A percentile compares a stretch with the other conserved stretches of the same genome.
Evolutionary conservation across 2,797 vertebrate species (phyloP).

Genomic region (Tapera naevia): DNA sequence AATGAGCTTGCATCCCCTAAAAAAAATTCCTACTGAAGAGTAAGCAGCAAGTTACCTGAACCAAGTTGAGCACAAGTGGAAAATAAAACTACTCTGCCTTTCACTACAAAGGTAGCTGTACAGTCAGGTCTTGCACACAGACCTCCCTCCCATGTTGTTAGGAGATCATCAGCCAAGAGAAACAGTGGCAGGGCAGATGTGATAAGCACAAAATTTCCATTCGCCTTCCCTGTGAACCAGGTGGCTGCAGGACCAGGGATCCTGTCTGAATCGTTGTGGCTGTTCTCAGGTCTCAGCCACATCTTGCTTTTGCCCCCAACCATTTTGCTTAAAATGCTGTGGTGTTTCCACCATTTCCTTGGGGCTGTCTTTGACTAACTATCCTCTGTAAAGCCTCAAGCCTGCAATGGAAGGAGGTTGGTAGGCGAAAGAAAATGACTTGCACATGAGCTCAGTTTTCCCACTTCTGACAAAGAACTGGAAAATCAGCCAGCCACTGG

Average conservation of each 20-base stretch:
- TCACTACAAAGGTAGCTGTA: not conserved
- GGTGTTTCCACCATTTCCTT: not conserved
- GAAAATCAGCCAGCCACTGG: not conserved
- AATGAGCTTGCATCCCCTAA: not conserved
- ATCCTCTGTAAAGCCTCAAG: not conserved
- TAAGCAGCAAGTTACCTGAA: not conserved
- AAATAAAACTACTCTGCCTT: not conserved
- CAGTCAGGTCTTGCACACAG: not conserved
- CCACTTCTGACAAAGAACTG: not conserved
- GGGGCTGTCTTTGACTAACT: not conserved
- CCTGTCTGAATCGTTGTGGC: not conserved
- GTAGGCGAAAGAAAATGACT: not conserved
- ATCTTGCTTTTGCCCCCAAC: not conserved
- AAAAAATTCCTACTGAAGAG: not conserved
- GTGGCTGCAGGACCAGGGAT: too few species aligned
- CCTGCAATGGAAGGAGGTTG: not conserved
- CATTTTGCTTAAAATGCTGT: not conserved
- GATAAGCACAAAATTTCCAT: not conserved
- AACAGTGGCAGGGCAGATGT: not conserved
- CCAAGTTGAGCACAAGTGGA: not conserved
- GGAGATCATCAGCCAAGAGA: not conserved
- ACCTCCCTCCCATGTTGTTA: not conserved
- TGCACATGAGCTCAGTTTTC: not conserved
- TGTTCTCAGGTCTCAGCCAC: not conserved
- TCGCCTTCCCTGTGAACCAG: not conserved